phyloP scores from a whole-genome alignment of 2,888 invertebrate genomes.

The Drosophila histrio region DNA sequence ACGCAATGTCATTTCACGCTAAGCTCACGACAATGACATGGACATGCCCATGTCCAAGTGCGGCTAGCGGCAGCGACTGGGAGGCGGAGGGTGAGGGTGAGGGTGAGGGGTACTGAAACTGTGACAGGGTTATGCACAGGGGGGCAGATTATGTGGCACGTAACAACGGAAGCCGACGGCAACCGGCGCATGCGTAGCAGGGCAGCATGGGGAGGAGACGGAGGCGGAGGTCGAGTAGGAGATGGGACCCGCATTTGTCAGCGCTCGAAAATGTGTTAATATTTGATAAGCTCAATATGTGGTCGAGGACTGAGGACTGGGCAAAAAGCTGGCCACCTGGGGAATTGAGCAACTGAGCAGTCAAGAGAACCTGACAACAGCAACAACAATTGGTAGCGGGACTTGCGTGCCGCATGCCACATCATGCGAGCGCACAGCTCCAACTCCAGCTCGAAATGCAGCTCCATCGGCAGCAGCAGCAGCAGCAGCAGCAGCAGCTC shows the following conservation, averaged over 20 bases:
- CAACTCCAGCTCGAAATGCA: not conserved
- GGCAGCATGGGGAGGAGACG: not conserved
- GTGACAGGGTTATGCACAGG: conserved; percentile 8
- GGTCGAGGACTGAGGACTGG: conserved; percentile 44
- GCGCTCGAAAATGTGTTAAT: conserved; percentile 77
- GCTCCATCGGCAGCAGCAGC: not conserved
- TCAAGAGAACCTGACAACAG: not conserved
- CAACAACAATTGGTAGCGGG: not conserved
- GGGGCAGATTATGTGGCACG: conserved; percentile 48
- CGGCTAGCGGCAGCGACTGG: conserved; percentile 6
- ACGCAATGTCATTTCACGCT: conserved; percentile 75
- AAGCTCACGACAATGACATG: conserved; percentile 53
- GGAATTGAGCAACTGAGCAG: conserved; percentile 13
- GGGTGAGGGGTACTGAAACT: not conserved
- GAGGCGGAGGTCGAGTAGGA: not conserved
- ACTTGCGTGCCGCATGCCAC: conserved; percentile 21
- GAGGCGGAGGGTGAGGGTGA: not conserved
- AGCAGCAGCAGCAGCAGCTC: conserved; percentile 6
- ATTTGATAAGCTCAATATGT: conserved; percentile 78
- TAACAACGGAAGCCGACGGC: conserved; percentile 69
- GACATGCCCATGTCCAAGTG: conserved; percentile 42
- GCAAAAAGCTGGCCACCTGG: conserved; percentile 34
- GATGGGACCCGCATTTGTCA: conserved; percentile 59
- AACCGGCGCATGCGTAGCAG: conserved; percentile 53
- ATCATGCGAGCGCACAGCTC: not conserved